Evolutionary conservation across 2,113 vertebrate genomes (phyloP).

Genomic region (Hippocampus barbouri): DNA sequence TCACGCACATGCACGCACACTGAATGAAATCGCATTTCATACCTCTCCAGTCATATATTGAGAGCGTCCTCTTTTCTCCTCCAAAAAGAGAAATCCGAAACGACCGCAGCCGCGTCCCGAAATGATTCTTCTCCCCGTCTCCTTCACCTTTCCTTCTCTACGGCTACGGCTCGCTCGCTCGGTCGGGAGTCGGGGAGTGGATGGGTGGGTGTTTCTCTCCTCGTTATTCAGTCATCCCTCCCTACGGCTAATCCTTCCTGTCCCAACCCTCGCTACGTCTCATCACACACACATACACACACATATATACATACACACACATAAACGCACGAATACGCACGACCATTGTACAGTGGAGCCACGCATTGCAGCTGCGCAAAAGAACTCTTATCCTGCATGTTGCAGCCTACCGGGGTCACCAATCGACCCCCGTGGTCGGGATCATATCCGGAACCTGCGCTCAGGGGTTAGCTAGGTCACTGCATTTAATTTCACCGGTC

Average conservation of each 20-base stretch:
- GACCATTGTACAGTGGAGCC: not conserved
- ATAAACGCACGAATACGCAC: no score
- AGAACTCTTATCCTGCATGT: slow-evolving; percentile 31
- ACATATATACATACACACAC: not conserved
- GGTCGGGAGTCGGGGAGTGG: slow-evolving; percentile 30
- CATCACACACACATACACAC: not conserved
- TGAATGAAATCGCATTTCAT: slow-evolving; percentile 47
- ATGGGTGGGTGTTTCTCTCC: slow-evolving; percentile 55
- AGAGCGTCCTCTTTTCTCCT: slow-evolving; percentile 42
- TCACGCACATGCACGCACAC: not conserved
- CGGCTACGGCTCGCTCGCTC: slow-evolving; percentile 32
- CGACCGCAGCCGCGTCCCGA: slow-evolving; percentile 32
- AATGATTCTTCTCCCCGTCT: slow-evolving; percentile 24
- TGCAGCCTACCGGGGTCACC: slow-evolving; percentile 24
- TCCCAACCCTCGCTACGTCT: slow-evolving; percentile 45
- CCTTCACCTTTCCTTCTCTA: slow-evolving; percentile 13
- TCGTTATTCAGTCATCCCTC: slow-evolving; percentile 69
- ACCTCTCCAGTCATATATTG: slow-evolving; percentile 65
- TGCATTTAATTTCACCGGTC: not conserved
- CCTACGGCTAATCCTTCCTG: slow-evolving; percentile 61
- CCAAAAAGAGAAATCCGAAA: slow-evolving; percentile 40
- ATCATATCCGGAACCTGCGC: slow-evolving; percentile 10
- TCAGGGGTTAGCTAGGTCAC: not conserved
- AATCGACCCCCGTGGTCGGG: slow-evolving; percentile 8
- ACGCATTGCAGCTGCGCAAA: slow-evolving; percentile 46